Conservation (phyloP, 2,797 vertebrate species). For the Gallirallus australis region DNA sequence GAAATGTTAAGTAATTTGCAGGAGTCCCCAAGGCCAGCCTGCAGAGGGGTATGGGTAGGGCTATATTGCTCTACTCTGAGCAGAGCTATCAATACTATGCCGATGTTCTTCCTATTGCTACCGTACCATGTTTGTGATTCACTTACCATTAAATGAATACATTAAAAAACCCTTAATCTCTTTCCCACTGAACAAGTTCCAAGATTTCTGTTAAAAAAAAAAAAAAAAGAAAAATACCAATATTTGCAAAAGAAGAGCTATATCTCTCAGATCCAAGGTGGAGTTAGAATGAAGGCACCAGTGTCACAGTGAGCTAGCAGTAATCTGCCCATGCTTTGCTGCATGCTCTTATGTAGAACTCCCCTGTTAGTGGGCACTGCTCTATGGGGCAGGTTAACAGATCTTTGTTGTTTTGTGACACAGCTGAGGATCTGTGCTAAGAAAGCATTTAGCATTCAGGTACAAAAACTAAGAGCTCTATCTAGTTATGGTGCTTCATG, state of each 20-base stretch:
- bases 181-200: background rate
- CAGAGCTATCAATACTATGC: background rate
- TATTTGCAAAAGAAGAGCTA: background rate
- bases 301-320: background rate
- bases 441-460: background rate
- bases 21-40: background rate
- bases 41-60: background rate
- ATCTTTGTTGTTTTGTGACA: background rate
- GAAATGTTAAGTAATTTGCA: background rate
- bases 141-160: background rate
- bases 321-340: background rate
- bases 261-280: background rate
- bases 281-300: background rate
- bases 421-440: background rate
- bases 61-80: background rate
- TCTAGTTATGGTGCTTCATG: background rate
- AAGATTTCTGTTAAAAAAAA: background rate
- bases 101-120: background rate
- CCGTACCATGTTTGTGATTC: rapidly evolving
- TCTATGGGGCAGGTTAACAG: background rate
- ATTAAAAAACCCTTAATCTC: background rate
- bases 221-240: background rate
- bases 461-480: background rate
- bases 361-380: background rate
- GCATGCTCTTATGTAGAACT: background rate